Evolutionary conservation across 1,140 invertebrate species (phyloP).

Genomic region (Lepidostoma basale): DNA sequence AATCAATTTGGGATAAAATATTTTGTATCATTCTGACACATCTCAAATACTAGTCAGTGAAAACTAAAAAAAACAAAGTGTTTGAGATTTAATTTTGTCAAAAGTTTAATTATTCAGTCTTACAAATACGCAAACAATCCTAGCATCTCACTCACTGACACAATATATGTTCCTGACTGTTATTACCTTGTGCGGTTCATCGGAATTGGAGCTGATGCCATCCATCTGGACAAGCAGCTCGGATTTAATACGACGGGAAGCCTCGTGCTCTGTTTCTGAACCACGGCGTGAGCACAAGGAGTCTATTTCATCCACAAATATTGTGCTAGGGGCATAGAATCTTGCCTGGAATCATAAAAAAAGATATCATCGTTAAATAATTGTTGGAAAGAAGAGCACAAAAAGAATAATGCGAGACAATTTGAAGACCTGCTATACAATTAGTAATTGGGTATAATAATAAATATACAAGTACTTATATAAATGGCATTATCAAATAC

Average conservation of each 20-base stretch:
- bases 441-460: not conserved
- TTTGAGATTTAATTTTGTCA: too few relatives aligned
- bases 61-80: too few relatives aligned
- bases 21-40: too few relatives aligned
- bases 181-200: constrained; percentile 67
- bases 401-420: constrained; percentile 7
- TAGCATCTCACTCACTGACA: too few relatives aligned
- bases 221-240: constrained; percentile 99
- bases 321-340: constrained; percentile 98
- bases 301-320: constrained; percentile 99
- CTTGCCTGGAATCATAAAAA: constrained; percentile 80
- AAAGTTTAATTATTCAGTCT: too few relatives aligned
- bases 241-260: constrained; percentile 95
- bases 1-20: too few relatives aligned
- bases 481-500: too few relatives aligned
- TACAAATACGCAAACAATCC: too few relatives aligned
- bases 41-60: too few relatives aligned
- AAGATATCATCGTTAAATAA: too few relatives aligned
- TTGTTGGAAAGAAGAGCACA: constrained; percentile 25
- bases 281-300: constrained; percentile 95
- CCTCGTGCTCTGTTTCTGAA: constrained; percentile 97
- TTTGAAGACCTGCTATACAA: constrained; percentile 25
- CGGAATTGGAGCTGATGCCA: constrained; percentile 83
- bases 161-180: too few relatives aligned
- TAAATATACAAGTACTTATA: too few relatives aligned